phyloP scores from a whole-genome alignment of 2,113 vertebrate species.

The Dermatemys mawii region DNA sequence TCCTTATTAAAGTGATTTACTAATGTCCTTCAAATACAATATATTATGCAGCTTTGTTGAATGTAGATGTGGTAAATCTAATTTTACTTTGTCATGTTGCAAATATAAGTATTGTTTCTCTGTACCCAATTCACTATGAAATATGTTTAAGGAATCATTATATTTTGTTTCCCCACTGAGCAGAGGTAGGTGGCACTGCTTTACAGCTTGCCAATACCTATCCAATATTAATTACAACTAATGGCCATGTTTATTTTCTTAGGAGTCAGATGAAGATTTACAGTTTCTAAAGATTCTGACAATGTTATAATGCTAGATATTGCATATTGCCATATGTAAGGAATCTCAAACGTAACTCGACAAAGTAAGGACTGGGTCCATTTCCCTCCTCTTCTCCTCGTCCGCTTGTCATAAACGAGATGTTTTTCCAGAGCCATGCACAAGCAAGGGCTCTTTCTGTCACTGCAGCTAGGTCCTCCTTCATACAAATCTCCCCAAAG shows the following conservation, averaged over 20 bases:
- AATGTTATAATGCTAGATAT: neutral
- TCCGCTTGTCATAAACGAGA: too few relatives aligned
- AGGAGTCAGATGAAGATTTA: neutral
- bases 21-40: neutral
- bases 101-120: neutral
- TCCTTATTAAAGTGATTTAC: slow-evolving; percentile 3
- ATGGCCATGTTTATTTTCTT: neutral
- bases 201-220: neutral
- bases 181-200: neutral
- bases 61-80: neutral
- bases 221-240: neutral
- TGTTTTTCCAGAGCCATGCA: too few relatives aligned
- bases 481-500: too few relatives aligned
- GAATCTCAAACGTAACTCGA: neutral
- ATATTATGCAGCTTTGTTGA: neutral
- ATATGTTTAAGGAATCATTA: neutral
- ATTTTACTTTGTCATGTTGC: neutral
- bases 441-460: too few relatives aligned
- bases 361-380: neutral
- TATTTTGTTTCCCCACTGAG: neutral
- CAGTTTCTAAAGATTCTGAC: neutral
- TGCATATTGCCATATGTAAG: neutral
- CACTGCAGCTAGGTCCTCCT: too few relatives aligned
- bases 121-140: neutral
- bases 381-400: too few relatives aligned